Evolutionary conservation across 2,113 vertebrate species (phyloP).

Genomic region (Neopipo cinnamomea): DNA sequence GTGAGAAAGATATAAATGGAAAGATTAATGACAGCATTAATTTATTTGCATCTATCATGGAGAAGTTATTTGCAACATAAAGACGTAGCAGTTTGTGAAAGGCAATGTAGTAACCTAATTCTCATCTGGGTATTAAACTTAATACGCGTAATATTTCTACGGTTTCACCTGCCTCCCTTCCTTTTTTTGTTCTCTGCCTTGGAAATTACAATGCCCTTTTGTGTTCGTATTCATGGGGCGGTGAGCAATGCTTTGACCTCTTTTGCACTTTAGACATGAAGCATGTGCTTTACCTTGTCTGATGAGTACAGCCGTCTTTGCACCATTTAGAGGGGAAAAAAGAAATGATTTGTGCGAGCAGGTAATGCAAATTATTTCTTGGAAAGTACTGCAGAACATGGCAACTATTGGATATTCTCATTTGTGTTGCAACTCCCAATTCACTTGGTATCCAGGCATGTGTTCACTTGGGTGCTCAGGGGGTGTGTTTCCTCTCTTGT

Average conservation of each 20-base stretch:
- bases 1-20: slow-evolving; percentile 68
- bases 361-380: slow-evolving; percentile 22
- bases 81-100: slow-evolving; percentile 57
- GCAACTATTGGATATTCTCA: background rate
- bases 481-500: background rate
- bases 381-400: background rate
- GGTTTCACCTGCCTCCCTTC: slow-evolving; percentile 40
- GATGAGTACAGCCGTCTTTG: background rate
- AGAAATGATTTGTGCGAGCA: background rate
- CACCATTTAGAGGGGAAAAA: background rate
- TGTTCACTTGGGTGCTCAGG: background rate
- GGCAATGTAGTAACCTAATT: slow-evolving; percentile 51
- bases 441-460: background rate
- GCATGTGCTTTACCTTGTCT: slow-evolving; percentile 36
- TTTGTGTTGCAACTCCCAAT: background rate
- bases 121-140: slow-evolving; percentile 64
- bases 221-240: slow-evolving; percentile 38
- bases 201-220: slow-evolving; percentile 64
- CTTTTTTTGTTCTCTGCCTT: slow-evolving; percentile 56
- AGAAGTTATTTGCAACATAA: slow-evolving; percentile 54
- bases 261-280: slow-evolving; percentile 23
- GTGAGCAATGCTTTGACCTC: slow-evolving; percentile 58
- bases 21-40: slow-evolving; percentile 71
- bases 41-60: slow-evolving; percentile 60
- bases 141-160: slow-evolving; percentile 52